Base-by-base conservation (phyloP, 2,113 vertebrate species). In the Ctenomys sociabilis region DNA sequence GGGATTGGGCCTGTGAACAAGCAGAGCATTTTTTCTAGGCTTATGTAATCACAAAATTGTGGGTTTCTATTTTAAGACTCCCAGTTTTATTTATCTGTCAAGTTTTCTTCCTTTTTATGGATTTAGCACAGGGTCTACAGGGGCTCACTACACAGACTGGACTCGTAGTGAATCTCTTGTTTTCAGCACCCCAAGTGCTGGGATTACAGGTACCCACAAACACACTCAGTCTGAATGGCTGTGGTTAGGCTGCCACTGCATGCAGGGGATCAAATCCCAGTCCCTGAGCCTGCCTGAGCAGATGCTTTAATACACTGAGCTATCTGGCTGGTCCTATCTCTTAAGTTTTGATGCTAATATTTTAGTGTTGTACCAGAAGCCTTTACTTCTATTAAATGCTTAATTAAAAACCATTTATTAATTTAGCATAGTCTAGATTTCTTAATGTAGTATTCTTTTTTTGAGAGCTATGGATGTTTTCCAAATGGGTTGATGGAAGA, bases 341-440 rank as follows among this genome's bases (percentile, higher is more conserved):
- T 28, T 75, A 96, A 82, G 32, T 85, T 95, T 85, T 88, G 54
- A 96, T 81, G 85, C 19, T 64, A 32, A 24, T 19, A 52, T 37
- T 90, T 95, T 82, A 92, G 85, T 85, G 28, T 12, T 90, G 5
- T 37, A 88, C 57, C 32, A 61, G 24, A 87, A 94, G 45, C 22
- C 70, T 93, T 91, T 80, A 61, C 9, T 83, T 90, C 85, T 97
- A 96, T 83, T 92, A 64, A 88, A 97, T 83, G 54, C 82, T 90
- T 88, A 96, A 80, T 94, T 59, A 95, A 89, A 84, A 21, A 72
- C 32, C 14, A 96, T 89, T 85, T 95, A 28, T 95, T 88, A 93
- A 90, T 10, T 78, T 28, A 92, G 49, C 59, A n/a, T 59, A 61
- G 28, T 4, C 52, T 94, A 54, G 30, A 37, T 54, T n/a, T 78